phyloP scores from a whole-genome alignment of 2,113 vertebrate genomes.

The Rattus rattus region DNA sequence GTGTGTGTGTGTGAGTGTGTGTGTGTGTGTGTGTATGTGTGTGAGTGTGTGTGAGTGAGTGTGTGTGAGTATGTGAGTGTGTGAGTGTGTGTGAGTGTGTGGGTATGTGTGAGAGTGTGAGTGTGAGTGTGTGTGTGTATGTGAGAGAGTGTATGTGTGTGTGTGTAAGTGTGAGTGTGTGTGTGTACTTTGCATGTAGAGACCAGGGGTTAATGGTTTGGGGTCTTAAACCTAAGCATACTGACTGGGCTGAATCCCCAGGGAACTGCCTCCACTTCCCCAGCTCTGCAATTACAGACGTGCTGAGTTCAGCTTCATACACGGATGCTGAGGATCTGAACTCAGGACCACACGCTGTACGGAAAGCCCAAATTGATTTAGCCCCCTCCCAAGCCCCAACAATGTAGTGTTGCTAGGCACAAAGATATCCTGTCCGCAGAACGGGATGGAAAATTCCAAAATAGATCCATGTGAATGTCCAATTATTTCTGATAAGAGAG shows the following conservation, averaged over 20 bases:
- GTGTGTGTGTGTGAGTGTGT: not conserved
- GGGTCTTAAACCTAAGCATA: not conserved
- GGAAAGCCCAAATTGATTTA: too few species aligned
- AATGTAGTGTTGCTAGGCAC: not conserved
- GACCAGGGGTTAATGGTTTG: not conserved
- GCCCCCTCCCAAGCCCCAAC: not conserved
- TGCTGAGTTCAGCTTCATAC: too few species aligned
- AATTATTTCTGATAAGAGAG: constrained; percentile 2
- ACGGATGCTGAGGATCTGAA: not conserved
- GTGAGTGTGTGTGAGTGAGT: too few species aligned
- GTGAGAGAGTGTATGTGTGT: not conserved
- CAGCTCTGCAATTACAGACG: too few species aligned
- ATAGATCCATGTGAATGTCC: not conserved
- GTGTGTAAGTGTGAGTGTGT: not conserved
- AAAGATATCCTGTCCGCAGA: not conserved
- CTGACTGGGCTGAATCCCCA: not conserved
- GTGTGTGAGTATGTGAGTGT: not conserved
- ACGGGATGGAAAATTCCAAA: not conserved
- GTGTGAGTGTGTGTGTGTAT: not conserved
- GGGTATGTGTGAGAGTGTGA: too few species aligned
- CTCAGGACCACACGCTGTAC: not conserved
- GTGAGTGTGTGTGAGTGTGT: not conserved
- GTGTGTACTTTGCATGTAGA: not conserved
- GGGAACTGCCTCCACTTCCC: not conserved
- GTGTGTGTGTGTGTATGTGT: not conserved